Percentiles rank a stretch among this genome's conserved stretches.
Evolutionary conservation across 2,888 invertebrate genomes (phyloP).

Genomic region (Drosophila phalerata): DNA sequence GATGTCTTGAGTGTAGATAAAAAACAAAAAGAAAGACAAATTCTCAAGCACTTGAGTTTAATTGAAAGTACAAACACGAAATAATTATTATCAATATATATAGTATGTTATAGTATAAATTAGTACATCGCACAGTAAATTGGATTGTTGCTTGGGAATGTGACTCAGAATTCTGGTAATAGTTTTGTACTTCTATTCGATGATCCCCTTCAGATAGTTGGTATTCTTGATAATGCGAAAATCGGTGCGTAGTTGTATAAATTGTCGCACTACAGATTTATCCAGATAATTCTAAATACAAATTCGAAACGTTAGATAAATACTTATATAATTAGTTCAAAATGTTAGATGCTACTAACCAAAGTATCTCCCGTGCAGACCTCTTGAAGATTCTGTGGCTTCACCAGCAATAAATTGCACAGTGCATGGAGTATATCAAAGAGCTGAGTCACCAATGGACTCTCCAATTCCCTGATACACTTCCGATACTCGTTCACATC

Average conservation of each 20-base stretch:
- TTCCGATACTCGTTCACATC: conserved; percentile 99
- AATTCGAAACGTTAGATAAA: conserved; percentile 12
- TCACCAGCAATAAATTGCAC: conserved; percentile 97
- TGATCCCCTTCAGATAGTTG: conserved; percentile 87
- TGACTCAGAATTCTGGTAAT: conserved; percentile 51
- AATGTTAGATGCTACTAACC: conserved; percentile 89
- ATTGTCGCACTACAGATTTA: conserved; percentile 94
- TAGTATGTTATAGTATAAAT: conserved; percentile 61
- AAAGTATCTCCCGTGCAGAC: conserved; percentile 97
- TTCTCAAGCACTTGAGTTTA: conserved; percentile 56
- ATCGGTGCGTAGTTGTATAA: conserved; percentile 97
- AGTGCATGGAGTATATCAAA: conserved; percentile 98
- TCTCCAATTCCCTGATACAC: conserved; percentile 90
- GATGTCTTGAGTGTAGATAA: conserved; percentile 32
- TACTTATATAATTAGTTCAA: neutral
- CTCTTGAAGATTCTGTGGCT: conserved; percentile 98
- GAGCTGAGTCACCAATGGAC: conserved; percentile 92
- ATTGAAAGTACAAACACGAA: conserved; percentile 61
- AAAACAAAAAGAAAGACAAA: conserved; percentile 18
- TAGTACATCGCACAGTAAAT: conserved; percentile 42
- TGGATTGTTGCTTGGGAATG: conserved; percentile 56
- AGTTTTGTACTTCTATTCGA: conserved; percentile 77
- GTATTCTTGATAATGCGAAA: conserved; percentile 94
- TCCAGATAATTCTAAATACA: conserved; percentile 92
- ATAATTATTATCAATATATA: conserved; percentile 29